phyloP scores from a whole-genome alignment of 2,797 vertebrate genomes.

The Dromococcyx pavoninus region DNA sequence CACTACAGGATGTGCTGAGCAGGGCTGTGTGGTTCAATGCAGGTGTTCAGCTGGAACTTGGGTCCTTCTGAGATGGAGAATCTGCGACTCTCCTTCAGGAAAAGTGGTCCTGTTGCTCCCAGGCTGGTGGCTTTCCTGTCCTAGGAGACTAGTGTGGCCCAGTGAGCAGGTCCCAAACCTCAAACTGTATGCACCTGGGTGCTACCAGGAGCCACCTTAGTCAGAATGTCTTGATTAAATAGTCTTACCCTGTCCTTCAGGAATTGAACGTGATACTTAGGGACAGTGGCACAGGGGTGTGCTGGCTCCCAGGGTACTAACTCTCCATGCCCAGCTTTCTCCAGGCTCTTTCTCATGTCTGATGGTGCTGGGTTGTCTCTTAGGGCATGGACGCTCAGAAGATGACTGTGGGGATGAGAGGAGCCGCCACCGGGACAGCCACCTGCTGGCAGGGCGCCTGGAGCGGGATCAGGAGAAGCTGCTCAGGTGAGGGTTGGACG shows the following conservation, averaged over 20 bases:
- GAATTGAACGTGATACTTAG: background rate
- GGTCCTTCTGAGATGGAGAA: background rate
- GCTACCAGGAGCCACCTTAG: background rate
- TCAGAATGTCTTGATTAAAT: background rate
- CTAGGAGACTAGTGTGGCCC: accelerated
- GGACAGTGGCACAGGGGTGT: background rate
- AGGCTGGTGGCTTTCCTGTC: background rate
- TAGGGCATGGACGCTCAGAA: conserved; percentile 79
- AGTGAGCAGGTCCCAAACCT: background rate
- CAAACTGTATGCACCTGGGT: background rate
- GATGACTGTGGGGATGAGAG: conserved; percentile 89
- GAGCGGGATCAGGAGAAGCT: conserved; percentile 95
- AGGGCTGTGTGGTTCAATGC: background rate
- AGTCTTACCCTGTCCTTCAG: background rate
- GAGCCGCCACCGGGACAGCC: conserved; percentile 84
- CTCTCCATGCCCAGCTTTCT: background rate
- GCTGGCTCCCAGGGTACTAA: background rate
- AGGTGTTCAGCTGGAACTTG: background rate
- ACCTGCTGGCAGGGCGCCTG: conserved; percentile 85
- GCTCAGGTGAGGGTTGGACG: conserved; percentile 81
- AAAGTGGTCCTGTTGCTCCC: background rate
- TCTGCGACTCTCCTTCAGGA: background rate
- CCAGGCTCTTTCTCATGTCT: background rate
- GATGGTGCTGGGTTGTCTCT: background rate
- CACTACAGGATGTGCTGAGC: background rate